Evolutionary conservation across 2,888 invertebrate species (phyloP), one percentile per base, ranked within the genome.

Genomic region (Fragum fragum): DNA sequence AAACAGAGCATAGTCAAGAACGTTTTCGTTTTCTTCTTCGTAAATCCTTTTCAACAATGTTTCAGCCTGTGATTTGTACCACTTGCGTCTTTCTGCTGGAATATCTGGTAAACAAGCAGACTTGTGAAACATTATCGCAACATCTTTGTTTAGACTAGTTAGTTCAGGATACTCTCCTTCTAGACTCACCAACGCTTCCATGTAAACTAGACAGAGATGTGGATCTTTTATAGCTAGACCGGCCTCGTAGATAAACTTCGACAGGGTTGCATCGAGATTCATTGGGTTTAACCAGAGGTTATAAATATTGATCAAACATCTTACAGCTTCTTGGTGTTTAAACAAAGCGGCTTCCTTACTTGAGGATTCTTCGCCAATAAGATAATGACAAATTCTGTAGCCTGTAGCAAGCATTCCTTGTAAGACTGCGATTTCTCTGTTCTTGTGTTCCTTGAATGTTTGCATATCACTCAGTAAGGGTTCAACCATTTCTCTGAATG

Each of bases 381-480:
- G 42, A 23, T 69, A 73, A 26, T 73, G 69, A 21, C 75, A 73
- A n/a, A 79, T 69, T 59, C 61, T 78, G n/a, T 63, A 73, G 3
- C 73, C 70, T 0, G 73, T 73, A n/a, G 55, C 55, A n/a, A 76
- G 26, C 14, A 79, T 63, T 0, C 73, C 77, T 3, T 47, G 26
- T 52, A 72, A 42, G 3, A 82, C 47, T 11, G 82, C 73, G 16
- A 26, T 69, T 7, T 73, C 39, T 26, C 73, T 73, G 42, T 82
- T 59, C 57, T 57, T 61, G 36, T 82, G 78, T 11, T 21, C 52
- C 26, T 75, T 73, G 21, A 82, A 82, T 16, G 55, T 42, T 5
- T 69, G 53, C 55, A 73, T 73, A 47, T 82, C 82, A 14, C 61
- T 78, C 6, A 82, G 32, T 9, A 82, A 70, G n/a, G 78, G 76